Percentiles rank a stretch among this genome's conserved stretches.
Evolutionary conservation across 2,888 invertebrate genomes (phyloP).

Genomic region (Eupithecia inturbata): DNA sequence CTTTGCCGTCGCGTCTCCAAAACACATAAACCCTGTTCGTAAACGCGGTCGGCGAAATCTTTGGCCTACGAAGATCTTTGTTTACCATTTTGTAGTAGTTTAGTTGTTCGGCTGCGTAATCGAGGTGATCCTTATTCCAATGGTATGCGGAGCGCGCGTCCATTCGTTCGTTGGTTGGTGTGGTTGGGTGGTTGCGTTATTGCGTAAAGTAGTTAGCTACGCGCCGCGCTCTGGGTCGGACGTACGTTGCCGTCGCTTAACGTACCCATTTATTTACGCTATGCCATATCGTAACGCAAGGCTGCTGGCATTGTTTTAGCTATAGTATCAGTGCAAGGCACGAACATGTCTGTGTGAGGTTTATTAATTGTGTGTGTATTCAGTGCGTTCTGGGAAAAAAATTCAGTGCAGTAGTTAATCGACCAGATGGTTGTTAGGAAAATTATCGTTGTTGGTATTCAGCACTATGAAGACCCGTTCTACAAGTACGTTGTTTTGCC

Average conservation of each 20-base stretch:
- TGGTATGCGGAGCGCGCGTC: conserved; percentile 73
- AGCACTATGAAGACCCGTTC: conserved; percentile 79
- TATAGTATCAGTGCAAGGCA: conserved; percentile 56
- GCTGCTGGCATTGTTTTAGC: conserved; percentile 64
- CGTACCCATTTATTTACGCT: conserved; percentile 60
- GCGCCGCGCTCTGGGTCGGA: conserved; percentile 59
- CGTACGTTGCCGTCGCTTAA: conserved; percentile 58
- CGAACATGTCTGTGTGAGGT: conserved; percentile 65
- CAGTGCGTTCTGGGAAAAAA: conserved; percentile 53
- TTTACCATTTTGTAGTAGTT: conserved; percentile 69
- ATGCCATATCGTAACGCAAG: conserved; percentile 64
- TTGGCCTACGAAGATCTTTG: conserved; percentile 60
- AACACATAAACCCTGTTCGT: conserved; percentile 47
- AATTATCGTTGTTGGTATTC: conserved; percentile 77
- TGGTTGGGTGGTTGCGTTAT: conserved; percentile 44
- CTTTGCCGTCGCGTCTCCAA: conserved; percentile 48
- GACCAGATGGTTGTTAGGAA: conserved; percentile 79
- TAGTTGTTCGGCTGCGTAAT: conserved; percentile 71
- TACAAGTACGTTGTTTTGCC: conserved; percentile 68
- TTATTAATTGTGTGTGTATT: conserved; percentile 55
- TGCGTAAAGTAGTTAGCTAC: conserved; percentile 69
- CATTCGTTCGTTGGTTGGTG: conserved; percentile 48
- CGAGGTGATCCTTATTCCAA: conserved; percentile 78
- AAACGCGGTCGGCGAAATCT: conserved; percentile 59
- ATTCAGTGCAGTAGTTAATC: conserved; percentile 55